Conservation (phyloP, 2,113 vertebrate genomes). For the Phalacrocorax aristotelis region DNA sequence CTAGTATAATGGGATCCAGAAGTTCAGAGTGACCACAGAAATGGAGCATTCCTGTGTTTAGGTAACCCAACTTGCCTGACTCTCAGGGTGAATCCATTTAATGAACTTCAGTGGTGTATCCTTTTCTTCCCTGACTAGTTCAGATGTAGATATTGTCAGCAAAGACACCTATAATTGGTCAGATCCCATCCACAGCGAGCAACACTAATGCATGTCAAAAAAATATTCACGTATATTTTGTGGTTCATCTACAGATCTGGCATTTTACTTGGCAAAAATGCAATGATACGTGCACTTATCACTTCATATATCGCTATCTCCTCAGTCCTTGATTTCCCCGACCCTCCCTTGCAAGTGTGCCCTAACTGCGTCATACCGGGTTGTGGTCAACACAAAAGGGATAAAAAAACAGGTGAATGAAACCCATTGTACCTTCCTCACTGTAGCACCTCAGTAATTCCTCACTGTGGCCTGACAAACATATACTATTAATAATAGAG, state of each 20-base stretch:
- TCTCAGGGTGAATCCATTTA: background rate
- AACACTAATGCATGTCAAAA: fast-evolving
- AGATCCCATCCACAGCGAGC: background rate
- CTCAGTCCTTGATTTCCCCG: background rate
- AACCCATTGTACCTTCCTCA: background rate
- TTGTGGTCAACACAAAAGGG: background rate
- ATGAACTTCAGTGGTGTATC: background rate
- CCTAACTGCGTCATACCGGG: background rate
- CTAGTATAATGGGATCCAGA: background rate
- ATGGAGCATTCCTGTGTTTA: background rate
- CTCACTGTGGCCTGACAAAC: background rate
- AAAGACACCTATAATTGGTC: background rate
- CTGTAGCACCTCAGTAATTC: background rate
- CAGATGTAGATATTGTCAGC: background rate
- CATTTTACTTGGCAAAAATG: background rate
- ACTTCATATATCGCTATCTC: background rate
- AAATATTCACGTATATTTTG: background rate
- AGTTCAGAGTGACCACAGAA: background rate
- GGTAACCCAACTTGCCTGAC: background rate
- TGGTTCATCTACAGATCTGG: background rate
- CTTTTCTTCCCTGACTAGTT: background rate
- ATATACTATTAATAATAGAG: background rate
- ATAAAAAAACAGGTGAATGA: background rate
- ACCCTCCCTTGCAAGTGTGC: background rate
- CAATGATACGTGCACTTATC: background rate